These are phyloP conservation scores for Artibeus lituratus DNA, from an alignment of 2,797 vertebrate species.

Conservation along the genomic window DNA sequence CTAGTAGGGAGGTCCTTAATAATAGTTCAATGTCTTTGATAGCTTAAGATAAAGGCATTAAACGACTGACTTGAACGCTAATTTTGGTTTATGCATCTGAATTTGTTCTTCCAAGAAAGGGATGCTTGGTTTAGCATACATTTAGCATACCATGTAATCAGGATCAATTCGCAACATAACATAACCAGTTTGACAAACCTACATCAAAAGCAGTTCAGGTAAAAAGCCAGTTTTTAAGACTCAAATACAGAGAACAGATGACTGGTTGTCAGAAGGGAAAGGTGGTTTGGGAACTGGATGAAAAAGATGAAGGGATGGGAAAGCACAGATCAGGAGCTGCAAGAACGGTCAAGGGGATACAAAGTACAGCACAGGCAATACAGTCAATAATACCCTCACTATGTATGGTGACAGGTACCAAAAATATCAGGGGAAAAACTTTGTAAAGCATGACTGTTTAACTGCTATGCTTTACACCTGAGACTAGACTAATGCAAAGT, in stretches of 20 bases:
- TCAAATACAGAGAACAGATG: background rate
- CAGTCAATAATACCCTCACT: background rate
- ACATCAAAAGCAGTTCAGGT: background rate
- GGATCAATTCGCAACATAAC: background rate
- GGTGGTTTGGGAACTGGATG: background rate
- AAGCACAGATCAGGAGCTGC: background rate
- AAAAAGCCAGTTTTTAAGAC: background rate
- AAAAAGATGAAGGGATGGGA: background rate
- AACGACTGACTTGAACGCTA: background rate
- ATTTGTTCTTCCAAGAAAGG: background rate
- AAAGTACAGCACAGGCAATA: background rate
- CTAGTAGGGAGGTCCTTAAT: background rate
- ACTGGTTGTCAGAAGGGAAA: background rate
- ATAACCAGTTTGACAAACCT: background rate
- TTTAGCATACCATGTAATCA: background rate
- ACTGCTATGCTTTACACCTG: background rate
- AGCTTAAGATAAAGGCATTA: constrained; percentile 3
- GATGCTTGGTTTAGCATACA: background rate
- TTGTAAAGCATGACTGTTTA: background rate
- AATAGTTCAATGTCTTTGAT: background rate
- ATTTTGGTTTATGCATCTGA: background rate
- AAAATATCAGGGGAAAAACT: background rate
- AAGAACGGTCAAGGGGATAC: background rate
- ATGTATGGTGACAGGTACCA: too few species aligned
- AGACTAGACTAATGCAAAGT: background rate